phyloP scores from a whole-genome alignment of 2,888 invertebrate species.

The Epinotia ramella region DNA sequence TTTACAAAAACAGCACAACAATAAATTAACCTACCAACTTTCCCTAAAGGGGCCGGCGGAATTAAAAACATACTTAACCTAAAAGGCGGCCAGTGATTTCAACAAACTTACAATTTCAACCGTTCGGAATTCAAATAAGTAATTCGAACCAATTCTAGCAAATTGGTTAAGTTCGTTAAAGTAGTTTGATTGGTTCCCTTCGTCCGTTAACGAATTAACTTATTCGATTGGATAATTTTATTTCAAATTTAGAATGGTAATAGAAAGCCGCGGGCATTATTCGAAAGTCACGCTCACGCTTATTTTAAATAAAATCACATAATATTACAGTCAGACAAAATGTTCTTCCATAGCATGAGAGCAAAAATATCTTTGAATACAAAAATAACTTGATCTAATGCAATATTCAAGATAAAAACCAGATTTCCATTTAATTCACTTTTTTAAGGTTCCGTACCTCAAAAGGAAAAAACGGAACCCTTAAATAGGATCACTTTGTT shows the following conservation, averaged over 20 bases:
- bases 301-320: neutral
- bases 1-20: too few relatives aligned
- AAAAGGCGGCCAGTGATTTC: constrained; percentile 24
- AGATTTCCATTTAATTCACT: too few relatives aligned
- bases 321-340: neutral
- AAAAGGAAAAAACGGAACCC: too few relatives aligned
- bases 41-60: neutral
- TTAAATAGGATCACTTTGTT: too few relatives aligned
- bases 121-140: constrained; percentile 17
- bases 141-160: constrained; percentile 29
- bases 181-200: constrained; percentile 41
- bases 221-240: constrained; percentile 42
- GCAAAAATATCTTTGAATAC: too few relatives aligned
- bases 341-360: too few relatives aligned
- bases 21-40: too few relatives aligned
- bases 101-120: constrained; percentile 28
- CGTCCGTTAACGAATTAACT: constrained; percentile 39
- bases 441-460: too few relatives aligned
- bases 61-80: neutral
- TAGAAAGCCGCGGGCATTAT: constrained; percentile 13
- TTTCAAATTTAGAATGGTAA: constrained; percentile 38
- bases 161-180: constrained; percentile 43
- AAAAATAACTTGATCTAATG: too few relatives aligned
- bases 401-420: too few relatives aligned
- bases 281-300: neutral